Evolutionary conservation across 2,888 invertebrate genomes (phyloP), one percentile per base, ranked within the genome.

Genomic region (Agonopterix alstromeriana): DNA sequence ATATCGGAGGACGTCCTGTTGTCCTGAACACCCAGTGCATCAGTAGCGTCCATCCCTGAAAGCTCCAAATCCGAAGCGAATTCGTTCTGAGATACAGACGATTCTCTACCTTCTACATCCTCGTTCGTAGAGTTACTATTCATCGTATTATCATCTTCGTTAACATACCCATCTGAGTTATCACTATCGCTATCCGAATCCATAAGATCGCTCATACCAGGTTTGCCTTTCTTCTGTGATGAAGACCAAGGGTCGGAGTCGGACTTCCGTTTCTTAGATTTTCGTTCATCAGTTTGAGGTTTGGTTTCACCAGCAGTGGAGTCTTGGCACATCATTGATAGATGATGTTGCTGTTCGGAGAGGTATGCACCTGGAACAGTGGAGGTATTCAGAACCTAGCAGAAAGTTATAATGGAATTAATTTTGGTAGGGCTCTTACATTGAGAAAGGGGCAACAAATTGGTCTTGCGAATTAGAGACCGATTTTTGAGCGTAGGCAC

Each of bases 1-100:
- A 91, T 90, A 60, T 93, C 93, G 0, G 91, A 90, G 3, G 77
- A 77, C 5, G 71, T 66, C 36, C 85, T 73, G 41, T 78, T 74
- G 48, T 87, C 88, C 3, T 89, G 90, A 5, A 73, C 77, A 0
- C 81, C 82, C 2, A 91, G 57, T 1, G 91, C 83, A 52, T 93
- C 93, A 0, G 90, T 79, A 0, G 91, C 85, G 59, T 93, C 93
- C 63, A 93, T 80, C 8, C 85, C 91, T 0, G 92, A 91, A 45
- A 93, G 78, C 57, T 93, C 93, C 48, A 92, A 61, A 59, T 92
- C 92, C 0, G 91, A 91, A 8, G 90, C 88, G 73, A 91, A 91
- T 68, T 91, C 91, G 65, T 89, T 89, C 58, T 87, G 87, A 0
- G 90, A 89, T 35, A 78, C 81, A 0, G 87, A 87, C 0, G 89